phyloP scores from a whole-genome alignment of 2,113 vertebrate genomes.

The Campylomormyrus tamandua region DNA sequence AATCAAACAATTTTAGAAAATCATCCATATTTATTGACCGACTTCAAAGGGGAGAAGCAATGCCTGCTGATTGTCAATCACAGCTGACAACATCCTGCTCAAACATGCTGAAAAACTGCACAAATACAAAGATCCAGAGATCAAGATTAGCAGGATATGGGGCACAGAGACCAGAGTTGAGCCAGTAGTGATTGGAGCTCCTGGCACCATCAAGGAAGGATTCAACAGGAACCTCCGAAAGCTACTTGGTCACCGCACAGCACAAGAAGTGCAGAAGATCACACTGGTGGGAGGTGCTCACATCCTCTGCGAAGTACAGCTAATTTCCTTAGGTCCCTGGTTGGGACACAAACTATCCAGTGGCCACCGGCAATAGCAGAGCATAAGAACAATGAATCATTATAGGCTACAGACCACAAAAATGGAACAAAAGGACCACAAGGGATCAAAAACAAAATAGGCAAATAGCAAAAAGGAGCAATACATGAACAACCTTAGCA shows the following conservation, averaged over 20 bases:
- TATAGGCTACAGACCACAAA: background rate
- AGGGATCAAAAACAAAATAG: background rate
- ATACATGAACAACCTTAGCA: background rate
- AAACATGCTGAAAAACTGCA: background rate
- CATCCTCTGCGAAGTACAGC: background rate
- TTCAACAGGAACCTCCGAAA: background rate
- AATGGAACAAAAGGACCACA: background rate
- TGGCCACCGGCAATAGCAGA: no score
- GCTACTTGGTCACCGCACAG: background rate
- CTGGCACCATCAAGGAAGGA: background rate
- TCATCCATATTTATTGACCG: background rate
- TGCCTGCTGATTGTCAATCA: background rate
- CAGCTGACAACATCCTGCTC: background rate
- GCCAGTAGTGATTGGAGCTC: background rate
- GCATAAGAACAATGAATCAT: no score
- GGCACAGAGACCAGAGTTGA: background rate
- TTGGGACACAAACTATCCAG: background rate
- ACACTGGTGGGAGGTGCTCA: background rate
- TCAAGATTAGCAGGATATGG: background rate
- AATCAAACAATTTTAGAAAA: background rate
- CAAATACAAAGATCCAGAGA: background rate
- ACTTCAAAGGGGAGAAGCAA: background rate
- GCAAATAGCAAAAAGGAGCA: background rate
- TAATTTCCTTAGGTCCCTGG: background rate
- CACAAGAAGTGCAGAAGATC: background rate